Evolutionary conservation across 2,113 vertebrate genomes (phyloP).

Genomic region (Platycercus adscitus): DNA sequence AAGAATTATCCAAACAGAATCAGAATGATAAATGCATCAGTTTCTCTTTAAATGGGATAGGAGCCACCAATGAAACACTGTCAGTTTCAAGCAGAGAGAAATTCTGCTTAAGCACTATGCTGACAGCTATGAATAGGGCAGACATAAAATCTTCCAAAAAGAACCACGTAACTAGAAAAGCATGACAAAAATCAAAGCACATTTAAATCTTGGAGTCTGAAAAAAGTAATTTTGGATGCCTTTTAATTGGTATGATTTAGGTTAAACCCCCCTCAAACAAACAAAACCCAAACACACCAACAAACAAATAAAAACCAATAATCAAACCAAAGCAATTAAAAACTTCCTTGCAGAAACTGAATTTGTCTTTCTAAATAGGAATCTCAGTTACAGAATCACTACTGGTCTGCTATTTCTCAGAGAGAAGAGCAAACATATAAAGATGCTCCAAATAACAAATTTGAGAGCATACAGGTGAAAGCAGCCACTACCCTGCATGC

Average conservation of each 20-base stretch:
- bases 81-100: background rate
- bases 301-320: background rate
- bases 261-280: background rate
- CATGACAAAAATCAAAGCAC: background rate
- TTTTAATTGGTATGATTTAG: background rate
- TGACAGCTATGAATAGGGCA: background rate
- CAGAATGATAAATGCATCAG: background rate
- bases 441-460: background rate
- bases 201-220: background rate
- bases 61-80: background rate
- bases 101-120: background rate
- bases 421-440: background rate
- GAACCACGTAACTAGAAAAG: background rate
- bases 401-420: background rate
- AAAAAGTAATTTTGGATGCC: background rate
- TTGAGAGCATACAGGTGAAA: background rate
- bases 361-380: background rate
- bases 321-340: background rate
- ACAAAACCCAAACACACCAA: background rate
- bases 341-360: background rate
- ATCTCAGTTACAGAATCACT: background rate
- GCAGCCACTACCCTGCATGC: background rate
- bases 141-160: background rate
- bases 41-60: background rate
- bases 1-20: background rate